phyloP scores from a whole-genome alignment of 2,797 vertebrate genomes.

The Sebastes minor region DNA sequence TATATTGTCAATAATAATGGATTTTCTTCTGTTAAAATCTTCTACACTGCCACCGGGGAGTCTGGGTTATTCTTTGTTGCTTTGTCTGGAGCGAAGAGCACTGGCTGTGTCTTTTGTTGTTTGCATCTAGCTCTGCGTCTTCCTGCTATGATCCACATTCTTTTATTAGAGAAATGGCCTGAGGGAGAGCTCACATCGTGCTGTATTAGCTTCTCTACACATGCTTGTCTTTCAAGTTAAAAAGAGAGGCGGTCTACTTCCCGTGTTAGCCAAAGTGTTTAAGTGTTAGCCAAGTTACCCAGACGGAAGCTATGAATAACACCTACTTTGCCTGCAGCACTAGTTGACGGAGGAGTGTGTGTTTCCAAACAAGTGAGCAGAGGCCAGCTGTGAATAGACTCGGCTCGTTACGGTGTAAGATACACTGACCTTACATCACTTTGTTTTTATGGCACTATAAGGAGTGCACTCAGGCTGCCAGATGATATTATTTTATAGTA shows the following conservation, averaged over 20 bases:
- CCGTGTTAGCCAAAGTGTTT: constrained; percentile 42
- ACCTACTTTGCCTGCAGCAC: constrained; percentile 26
- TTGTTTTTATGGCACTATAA: background rate
- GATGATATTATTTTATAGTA: background rate
- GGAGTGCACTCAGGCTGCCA: background rate
- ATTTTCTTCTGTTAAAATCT: background rate
- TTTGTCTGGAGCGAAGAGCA: background rate
- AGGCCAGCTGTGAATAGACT: constrained; percentile 34
- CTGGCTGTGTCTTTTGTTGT: background rate
- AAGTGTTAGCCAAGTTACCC: constrained; percentile 36
- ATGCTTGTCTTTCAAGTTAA: constrained; percentile 10
- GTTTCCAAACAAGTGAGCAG: constrained; percentile 4
- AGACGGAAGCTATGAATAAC: constrained; percentile 48
- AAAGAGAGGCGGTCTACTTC: background rate
- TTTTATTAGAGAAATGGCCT: background rate
- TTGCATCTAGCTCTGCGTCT: background rate
- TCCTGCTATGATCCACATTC: background rate
- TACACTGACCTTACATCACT: constrained; percentile 14
- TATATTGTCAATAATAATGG: background rate
- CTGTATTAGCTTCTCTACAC: background rate
- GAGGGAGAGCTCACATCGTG: background rate
- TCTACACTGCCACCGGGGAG: background rate
- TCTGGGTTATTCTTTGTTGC: background rate
- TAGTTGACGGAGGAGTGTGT: background rate
- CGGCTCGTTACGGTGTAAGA: background rate